Evolutionary conservation across 2,113 vertebrate species (phyloP).

Genomic region (Corynorhinus townsendii): DNA sequence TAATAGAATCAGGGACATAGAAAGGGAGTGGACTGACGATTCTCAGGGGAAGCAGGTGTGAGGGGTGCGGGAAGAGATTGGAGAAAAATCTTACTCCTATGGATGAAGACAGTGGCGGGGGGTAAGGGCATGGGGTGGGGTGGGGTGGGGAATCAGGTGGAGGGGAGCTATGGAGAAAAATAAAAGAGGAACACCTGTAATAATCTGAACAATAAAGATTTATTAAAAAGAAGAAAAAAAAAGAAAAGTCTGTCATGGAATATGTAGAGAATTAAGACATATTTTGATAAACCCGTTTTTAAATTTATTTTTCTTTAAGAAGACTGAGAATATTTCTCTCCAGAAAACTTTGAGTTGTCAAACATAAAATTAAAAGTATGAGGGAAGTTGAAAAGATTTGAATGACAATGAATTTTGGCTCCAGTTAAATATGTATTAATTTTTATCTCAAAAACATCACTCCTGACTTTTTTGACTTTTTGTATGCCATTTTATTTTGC

Average conservation of each 20-base stretch:
- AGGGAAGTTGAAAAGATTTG: neutral
- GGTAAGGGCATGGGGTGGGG: too few species aligned
- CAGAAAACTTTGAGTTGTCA: neutral
- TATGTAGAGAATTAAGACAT: neutral
- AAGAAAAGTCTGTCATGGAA: neutral
- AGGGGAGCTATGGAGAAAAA: too few species aligned
- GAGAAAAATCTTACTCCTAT: too few species aligned
- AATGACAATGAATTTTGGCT: neutral
- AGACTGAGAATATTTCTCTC: neutral
- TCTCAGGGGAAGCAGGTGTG: too few species aligned
- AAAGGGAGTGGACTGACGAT: too few species aligned
- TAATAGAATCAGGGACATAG: too few species aligned
- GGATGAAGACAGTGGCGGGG: too few species aligned
- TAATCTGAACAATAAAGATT: too few species aligned
- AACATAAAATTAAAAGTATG: neutral
- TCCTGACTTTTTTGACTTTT: neutral
- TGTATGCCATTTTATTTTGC: neutral
- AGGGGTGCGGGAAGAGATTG: too few species aligned
- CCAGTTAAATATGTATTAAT: neutral
- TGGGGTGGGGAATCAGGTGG: too few species aligned
- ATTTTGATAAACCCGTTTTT: neutral
- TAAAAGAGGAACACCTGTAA: too few species aligned
- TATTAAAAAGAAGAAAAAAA: too few species aligned
- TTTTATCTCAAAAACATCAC: neutral
- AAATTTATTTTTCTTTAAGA: conserved; percentile 1